Evolutionary conservation across 2,888 invertebrate species (phyloP), one percentile per base, ranked within the genome.

Genomic region (Eupithecia insigniata): DNA sequence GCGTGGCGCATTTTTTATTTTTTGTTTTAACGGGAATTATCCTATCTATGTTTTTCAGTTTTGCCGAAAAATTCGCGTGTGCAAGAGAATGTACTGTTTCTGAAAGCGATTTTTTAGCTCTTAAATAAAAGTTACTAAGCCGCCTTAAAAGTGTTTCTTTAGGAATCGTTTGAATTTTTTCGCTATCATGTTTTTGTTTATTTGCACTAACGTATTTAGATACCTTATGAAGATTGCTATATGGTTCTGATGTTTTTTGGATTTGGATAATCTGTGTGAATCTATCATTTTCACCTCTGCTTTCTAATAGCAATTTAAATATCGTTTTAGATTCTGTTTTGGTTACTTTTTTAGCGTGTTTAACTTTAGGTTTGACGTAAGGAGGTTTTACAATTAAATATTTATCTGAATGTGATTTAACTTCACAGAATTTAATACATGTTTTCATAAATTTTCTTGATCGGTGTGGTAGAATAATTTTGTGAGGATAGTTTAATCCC

Each of bases 381-480:
- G n/a, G 8, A n/a, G 5, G 30, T 62, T 32, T 34, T 30, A 12
- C 18, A 62, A 32, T 10, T 5, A 55, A 55, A 55, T 26, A 55
- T 26, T 55, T 55, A 26, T 26, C 55, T 22, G 55, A 55, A 55
- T 55, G 26, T 55, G 26, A 55, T 55, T 14, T 26, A 55, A 26
- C 55, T 22, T 26, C 51, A 26, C 51, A 26, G 12, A 22, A 12
- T 32, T 61, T 32, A 30, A 32, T 61, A 18, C 18, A 18, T 8
- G 60, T 30, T 18, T 61, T 32, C 30, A 32, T 61, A 61, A 18
- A 60, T 30, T 30, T n/a, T 64, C 62, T 64, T 4, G 62, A 12
- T 36, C 26, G 62, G 55, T 58, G 39, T 18, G 14, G 68, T 30
- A 16, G n/a, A 61, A 32, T 18, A 32, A 30, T 61, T 32, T 61